Base-by-base conservation (phyloP, 2,888 invertebrate species). In the Agrilus biguttatus region DNA sequence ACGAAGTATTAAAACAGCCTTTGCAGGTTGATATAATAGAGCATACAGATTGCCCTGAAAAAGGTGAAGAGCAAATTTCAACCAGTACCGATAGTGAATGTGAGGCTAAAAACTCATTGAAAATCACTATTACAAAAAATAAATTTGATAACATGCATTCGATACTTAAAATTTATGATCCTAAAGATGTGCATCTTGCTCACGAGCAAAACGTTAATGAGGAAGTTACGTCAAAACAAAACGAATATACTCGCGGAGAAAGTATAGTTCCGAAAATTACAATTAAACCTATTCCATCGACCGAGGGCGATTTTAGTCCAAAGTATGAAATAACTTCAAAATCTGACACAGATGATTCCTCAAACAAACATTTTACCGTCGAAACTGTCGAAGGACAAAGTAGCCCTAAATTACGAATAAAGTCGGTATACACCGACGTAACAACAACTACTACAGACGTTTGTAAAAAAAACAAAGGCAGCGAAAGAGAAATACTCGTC, bases 111-210 rank as follows among this genome's bases (percentile, higher is more conserved):
- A 58, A 57, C 23, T 55, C 58, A 35, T 52, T 67, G 45, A 66
- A 65, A 49, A 61, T 67, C 51, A 66, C 65, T 2, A 66, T 67
- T 39, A 64, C 64, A 2, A 67, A 66, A 53, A 62, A 63, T 39
- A 56, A 54, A 47, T 55, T 60, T 3, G 63, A 63, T 43, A 62
- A 57, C 35, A 56, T 53, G 49, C 62, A 63, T 53, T 65, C 65
- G 14, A 63, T 66, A 43, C 53, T 65, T 42, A 66, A 65, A 51
- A 60, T 66, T 21, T 64, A 56, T 45, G 59, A 61, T 49, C 58
- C 63, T 0, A 56, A 55, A 21, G 55, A 56, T 14, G 33, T n/a
- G n/a, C 33, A 40, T 8, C 48, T 51, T 7, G 19, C 23, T 42
- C 42, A 47, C 21, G 50, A 51, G 13, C 33, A 45, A 19, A 35